Evolutionary conservation across 1,140 invertebrate genomes (phyloP).

Genomic region (Chrysoperla carnea): DNA sequence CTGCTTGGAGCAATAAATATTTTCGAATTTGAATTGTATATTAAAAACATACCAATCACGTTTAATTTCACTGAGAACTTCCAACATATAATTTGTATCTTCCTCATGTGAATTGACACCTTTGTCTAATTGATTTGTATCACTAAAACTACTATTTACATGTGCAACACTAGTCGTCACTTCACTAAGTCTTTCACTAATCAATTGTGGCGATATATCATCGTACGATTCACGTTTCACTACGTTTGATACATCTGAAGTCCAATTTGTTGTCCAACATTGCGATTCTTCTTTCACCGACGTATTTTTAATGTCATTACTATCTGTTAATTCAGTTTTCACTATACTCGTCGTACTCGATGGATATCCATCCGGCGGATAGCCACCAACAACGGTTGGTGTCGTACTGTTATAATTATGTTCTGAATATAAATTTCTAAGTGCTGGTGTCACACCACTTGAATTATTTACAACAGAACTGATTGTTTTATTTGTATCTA

Average conservation of each 20-base stretch:
- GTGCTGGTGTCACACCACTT: background rate
- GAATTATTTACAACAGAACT: background rate
- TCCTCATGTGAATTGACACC: background rate
- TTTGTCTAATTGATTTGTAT: slow-evolving; percentile 1
- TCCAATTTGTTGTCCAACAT: background rate
- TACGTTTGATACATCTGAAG: background rate
- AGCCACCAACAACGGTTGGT: background rate
- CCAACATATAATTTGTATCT: slow-evolving; percentile 11
- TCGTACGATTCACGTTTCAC: background rate
- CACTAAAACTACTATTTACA: background rate
- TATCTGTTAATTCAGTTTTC: background rate
- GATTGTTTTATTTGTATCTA: background rate
- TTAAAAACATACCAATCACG: slow-evolving; percentile 8
- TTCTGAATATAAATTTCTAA: background rate
- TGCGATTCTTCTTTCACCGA: background rate
- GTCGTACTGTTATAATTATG: background rate
- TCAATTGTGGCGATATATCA: background rate
- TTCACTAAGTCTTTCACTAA: background rate
- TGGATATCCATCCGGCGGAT: background rate
- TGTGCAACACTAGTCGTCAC: background rate
- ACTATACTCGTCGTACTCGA: background rate
- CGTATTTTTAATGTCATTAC: background rate
- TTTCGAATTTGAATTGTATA: too few species aligned
- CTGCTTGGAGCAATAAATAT: too few species aligned
- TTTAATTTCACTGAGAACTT: slow-evolving; percentile 19